Percentiles rank a stretch among this genome's conserved stretches.
Conservation (phyloP, 2,113 vertebrate species). For the Myrmecobius fasciatus region DNA sequence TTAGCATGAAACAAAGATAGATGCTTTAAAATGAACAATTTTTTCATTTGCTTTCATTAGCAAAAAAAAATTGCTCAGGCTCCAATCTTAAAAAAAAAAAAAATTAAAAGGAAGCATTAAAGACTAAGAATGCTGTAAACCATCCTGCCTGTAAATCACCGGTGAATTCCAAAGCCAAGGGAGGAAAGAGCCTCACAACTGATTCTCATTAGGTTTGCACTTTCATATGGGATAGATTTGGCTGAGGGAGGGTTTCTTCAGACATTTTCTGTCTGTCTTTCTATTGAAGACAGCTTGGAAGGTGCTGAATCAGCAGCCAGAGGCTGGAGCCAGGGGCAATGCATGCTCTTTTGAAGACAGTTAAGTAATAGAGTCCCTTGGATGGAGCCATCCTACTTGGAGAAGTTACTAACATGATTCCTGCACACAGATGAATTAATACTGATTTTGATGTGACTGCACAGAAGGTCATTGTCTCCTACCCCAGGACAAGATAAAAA, state of each 20-base stretch:
- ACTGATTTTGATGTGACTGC: conserved; percentile 67
- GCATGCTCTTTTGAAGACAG: conserved; percentile 13
- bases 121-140: conserved; percentile 43
- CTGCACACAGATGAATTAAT: conserved; percentile 51
- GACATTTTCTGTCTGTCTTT: conserved; percentile 53
- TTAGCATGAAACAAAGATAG: neutral
- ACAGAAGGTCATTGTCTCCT: conserved; percentile 70
- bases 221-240: conserved; percentile 80
- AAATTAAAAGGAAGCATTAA: conserved; percentile 64
- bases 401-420: conserved; percentile 71
- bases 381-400: conserved; percentile 56
- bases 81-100: conserved; percentile 36
- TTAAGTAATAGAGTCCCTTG: conserved; percentile 57
- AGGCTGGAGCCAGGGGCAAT: conserved; percentile 43
- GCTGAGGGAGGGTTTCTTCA: conserved; percentile 66
- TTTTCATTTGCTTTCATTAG: conserved; percentile 72
- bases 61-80: conserved; percentile 57
- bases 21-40: conserved; percentile 55
- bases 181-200: conserved; percentile 53
- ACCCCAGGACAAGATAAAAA: conserved; percentile 56
- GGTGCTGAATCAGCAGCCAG: conserved; percentile 78
- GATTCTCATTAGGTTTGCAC: conserved; percentile 75
- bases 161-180: conserved; percentile 42
- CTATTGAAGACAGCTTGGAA: conserved; percentile 50
- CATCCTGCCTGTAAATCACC: conserved; percentile 61